A percentile compares a stretch with the other conserved stretches of the same genome.
phyloP scores from a whole-genome alignment of 2,888 invertebrate species.

The Bombylius major region DNA sequence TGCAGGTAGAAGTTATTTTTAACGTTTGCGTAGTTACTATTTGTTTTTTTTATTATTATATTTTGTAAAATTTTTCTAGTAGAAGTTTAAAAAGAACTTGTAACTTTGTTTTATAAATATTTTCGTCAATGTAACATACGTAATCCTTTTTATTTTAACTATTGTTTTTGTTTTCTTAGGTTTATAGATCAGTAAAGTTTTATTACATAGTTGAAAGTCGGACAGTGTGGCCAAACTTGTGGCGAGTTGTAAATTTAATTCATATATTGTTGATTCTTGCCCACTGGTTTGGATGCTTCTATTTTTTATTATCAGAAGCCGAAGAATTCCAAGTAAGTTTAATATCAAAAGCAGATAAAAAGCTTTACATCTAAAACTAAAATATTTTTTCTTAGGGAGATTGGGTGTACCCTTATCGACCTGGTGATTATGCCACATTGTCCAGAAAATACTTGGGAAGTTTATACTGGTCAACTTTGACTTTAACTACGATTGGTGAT shows the following conservation, averaged over 20 bases:
- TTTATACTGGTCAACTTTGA: constrained; percentile 92
- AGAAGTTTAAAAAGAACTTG: too few species aligned
- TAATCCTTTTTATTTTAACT: background rate
- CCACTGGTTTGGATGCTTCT: constrained; percentile 97
- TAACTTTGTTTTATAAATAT: too few species aligned
- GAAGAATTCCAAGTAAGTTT: constrained; percentile 64
- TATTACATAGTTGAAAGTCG: constrained; percentile 94
- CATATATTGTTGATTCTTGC: constrained; percentile 89
- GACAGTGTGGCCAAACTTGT: constrained; percentile 91
- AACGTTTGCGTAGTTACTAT: too few species aligned
- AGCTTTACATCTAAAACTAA: background rate
- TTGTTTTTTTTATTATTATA: too few species aligned
- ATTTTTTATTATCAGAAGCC: constrained; percentile 83
- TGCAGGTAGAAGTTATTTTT: too few species aligned
- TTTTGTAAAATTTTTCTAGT: too few species aligned
- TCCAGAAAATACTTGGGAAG: constrained; percentile 89
- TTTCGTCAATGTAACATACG: too few species aligned
- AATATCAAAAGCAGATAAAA: background rate
- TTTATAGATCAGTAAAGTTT: constrained; percentile 82
- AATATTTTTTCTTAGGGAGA: constrained; percentile 48
- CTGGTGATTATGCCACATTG: constrained; percentile 78
- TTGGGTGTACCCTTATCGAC: constrained; percentile 80
- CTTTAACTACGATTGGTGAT: constrained; percentile 91
- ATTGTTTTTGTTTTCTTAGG: constrained; percentile 38
- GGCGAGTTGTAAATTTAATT: constrained; percentile 88